Evolutionary conservation across 2,888 invertebrate species (phyloP).

Genomic region (Ceraclea dissimilis): DNA sequence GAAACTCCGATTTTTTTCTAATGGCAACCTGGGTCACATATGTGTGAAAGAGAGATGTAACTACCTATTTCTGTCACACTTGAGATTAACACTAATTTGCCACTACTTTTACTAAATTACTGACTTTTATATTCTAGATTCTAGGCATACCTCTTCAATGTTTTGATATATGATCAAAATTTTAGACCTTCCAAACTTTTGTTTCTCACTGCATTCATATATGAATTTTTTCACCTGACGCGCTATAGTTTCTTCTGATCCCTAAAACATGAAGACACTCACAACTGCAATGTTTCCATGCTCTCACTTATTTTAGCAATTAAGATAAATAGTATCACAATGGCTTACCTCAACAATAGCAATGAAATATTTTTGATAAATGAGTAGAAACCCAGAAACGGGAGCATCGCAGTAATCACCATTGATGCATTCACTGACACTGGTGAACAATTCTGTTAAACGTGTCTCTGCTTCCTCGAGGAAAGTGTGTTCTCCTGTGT

Average conservation of each 20-base stretch:
- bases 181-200: slow-evolving; percentile 16
- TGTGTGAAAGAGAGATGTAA: too few species aligned
- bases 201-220: background rate
- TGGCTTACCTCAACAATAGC: slow-evolving; percentile 18
- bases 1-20: background rate
- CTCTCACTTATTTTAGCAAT: too few species aligned
- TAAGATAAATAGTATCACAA: too few species aligned
- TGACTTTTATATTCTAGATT: too few species aligned
- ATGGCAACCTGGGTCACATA: too few species aligned
- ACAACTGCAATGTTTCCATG: too few species aligned
- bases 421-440: slow-evolving; percentile 11
- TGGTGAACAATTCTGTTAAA: slow-evolving; percentile 11
- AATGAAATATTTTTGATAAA: slow-evolving; percentile 19
- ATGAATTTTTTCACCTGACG: slow-evolving; percentile 16
- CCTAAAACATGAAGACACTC: slow-evolving; percentile 7
- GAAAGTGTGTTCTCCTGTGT: slow-evolving; percentile 18
- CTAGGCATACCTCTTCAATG: slow-evolving; percentile 18
- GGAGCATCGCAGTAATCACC: slow-evolving; percentile 18
- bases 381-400: slow-evolving; percentile 17
- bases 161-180: slow-evolving; percentile 22
- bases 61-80: too few species aligned
- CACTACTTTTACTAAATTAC: too few species aligned
- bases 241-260: slow-evolving; percentile 20
- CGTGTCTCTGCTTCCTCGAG: slow-evolving; percentile 4
- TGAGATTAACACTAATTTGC: too few species aligned